Evolutionary conservation across 2,797 vertebrate species (phyloP), one percentile per base, ranked within the genome.

Genomic region (Antennarius maculatus): DNA sequence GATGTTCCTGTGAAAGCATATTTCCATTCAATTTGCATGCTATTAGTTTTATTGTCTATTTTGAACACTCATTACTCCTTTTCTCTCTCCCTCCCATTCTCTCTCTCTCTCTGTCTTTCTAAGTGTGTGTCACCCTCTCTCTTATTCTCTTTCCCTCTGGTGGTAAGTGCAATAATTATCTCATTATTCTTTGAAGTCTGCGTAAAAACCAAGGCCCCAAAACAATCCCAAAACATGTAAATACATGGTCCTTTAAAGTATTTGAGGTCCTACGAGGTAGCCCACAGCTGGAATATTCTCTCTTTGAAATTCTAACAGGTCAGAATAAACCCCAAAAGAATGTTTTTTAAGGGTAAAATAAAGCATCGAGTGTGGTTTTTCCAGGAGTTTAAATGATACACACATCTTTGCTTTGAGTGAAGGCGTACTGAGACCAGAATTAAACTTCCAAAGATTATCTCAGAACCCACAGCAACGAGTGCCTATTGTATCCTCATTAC

Each of bases 131-230:
- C 41, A 81, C 43, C 16, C 50, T 53, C 67, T 71, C 65, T 77
- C 47, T 31, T 41, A 17, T 61, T 57, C 66, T 71, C 69, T 77
- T 80, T 75, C 71, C 85, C 84, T 83, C 79, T 88, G 86, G 88
- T 87, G 81, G 66, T 90, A 86, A 88, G 82, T 82, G 84, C 83
- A 88, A 75, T 88, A 89, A 91, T 91, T 89, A 88, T 88, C 72
- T 82, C 76, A 84, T 92, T 90, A 89, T 90, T 85, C 88, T 90
- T 91, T 90, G 88, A 89, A 87, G 89, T 89, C 83, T 74, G 81
- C n/a, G 46, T 74, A 72, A 81, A 88, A 87, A 82, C 54, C 80
- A 77, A 79, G 71, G 61, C 79, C 81, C 67, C 15, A 69, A 80
- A 87, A 86, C 81, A 86, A 79, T 80, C 77, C 77, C 74, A 76